A percentile compares a stretch with the other conserved stretches of the same genome.
Evolutionary conservation across 2,797 vertebrate species (phyloP).

Genomic region (Oophaga sylvatica): DNA sequence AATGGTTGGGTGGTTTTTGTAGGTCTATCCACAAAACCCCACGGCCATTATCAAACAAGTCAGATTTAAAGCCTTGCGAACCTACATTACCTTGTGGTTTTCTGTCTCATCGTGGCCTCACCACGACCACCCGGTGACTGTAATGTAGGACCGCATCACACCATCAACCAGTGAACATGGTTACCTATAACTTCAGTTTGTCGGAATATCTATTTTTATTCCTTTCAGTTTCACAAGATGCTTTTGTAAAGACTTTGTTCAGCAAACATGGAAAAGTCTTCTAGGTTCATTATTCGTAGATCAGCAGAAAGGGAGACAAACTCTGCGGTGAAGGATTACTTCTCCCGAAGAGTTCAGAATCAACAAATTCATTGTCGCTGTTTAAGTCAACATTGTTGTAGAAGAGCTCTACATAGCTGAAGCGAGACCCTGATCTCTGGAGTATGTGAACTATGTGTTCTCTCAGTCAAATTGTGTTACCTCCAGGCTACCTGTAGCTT

Average conservation of each 20-base stretch:
- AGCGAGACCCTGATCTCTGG: constrained; percentile 22
- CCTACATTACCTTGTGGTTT: too few species aligned
- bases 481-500: constrained; percentile 31
- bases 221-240: not conserved
- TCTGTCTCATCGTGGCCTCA: too few species aligned
- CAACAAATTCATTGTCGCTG: constrained; percentile 34
- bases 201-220: not conserved
- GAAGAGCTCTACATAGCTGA: constrained; percentile 31
- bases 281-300: constrained; percentile 42
- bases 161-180: not conserved
- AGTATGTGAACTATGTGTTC: constrained; percentile 45
- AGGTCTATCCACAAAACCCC: too few species aligned
- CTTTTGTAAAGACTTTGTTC: not conserved
- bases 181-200: not conserved
- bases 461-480: constrained; percentile 30
- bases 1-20: too few species aligned
- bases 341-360: constrained; percentile 32
- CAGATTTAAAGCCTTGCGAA: too few species aligned
- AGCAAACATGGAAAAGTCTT: not conserved
- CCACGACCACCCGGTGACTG: too few species aligned
- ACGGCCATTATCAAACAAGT: too few species aligned
- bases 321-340: not conserved
- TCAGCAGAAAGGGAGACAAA: not conserved
- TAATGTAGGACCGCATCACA: too few species aligned
- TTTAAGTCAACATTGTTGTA: constrained; percentile 52